Conservation (phyloP, 2,888 invertebrate species). For the Epinotia nisella region DNA sequence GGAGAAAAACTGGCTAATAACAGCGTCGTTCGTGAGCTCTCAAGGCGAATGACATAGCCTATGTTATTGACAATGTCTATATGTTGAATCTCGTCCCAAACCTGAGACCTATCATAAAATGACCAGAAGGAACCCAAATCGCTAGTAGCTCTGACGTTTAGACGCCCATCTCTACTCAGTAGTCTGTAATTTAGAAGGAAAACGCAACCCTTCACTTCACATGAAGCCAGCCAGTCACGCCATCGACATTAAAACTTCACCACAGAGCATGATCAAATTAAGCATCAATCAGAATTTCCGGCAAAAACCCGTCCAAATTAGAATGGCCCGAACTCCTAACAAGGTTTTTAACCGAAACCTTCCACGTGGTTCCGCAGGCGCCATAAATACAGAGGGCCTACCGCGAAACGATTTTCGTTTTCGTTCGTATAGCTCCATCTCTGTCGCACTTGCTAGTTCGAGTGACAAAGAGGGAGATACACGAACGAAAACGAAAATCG, state of each 20-base stretch:
- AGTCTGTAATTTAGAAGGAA: not conserved
- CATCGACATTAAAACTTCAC: not conserved
- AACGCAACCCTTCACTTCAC: constrained; percentile 8
- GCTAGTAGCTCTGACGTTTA: not conserved
- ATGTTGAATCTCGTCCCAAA: no score
- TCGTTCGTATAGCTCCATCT: no score
- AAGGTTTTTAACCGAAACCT: constrained; percentile 73
- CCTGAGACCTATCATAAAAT: no score
- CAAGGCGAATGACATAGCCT: no score
- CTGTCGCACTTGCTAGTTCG: no score
- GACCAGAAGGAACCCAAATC: no score
- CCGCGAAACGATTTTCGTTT: no score
- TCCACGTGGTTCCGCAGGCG: constrained; percentile 78
- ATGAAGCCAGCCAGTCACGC: not conserved
- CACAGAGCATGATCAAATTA: constrained; percentile 14
- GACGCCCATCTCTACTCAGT: not conserved
- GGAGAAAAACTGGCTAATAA: no score
- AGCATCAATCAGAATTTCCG: constrained; percentile 31
- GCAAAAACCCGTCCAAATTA: constrained; percentile 59
- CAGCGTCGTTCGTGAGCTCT: no score
- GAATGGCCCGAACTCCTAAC: constrained; percentile 76
- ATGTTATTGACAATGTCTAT: no score
- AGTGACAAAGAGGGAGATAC: no score
- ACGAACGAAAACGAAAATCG: no score
- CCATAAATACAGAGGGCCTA: constrained; percentile 85